Percentiles rank a stretch among this genome's conserved stretches.
Conservation (phyloP, 1,140 invertebrate genomes). For the Plodia interpunctella region DNA sequence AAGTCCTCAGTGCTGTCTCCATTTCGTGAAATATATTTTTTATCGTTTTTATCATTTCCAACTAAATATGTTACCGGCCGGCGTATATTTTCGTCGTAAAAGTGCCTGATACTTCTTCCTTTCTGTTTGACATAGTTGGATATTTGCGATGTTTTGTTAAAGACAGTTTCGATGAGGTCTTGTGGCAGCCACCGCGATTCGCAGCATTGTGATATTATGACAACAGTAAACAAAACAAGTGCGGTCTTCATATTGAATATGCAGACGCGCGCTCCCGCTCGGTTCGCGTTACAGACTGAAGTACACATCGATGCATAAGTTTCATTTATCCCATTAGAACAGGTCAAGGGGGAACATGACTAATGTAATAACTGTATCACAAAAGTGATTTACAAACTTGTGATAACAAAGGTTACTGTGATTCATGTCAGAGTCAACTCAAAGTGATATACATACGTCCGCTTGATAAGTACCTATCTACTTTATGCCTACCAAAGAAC, state of each 20-base stretch:
- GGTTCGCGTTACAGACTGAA: conserved; percentile 32
- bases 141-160: conserved; percentile 49
- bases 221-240: conserved; percentile 45
- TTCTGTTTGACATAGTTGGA: conserved; percentile 51
- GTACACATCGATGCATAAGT: conserved; percentile 22
- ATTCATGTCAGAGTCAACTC: not conserved
- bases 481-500: not conserved
- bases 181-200: conserved; percentile 54
- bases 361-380: conserved; percentile 19
- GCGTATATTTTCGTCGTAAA: conserved; percentile 49
- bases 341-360: conserved; percentile 47
- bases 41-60: conserved; percentile 19
- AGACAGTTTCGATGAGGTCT: conserved; percentile 39
- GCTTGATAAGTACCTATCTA: not conserved
- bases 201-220: conserved; percentile 34
- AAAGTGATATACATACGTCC: not conserved
- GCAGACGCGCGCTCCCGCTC: conserved; percentile 19
- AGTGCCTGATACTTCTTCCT: conserved; percentile 50
- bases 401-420: conserved; percentile 3
- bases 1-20: conserved; percentile 39
- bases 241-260: conserved; percentile 43
- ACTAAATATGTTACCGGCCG: conserved; percentile 51
- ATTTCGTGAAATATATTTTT: conserved; percentile 17
- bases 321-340: conserved; percentile 34
- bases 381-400: conserved; percentile 13